phyloP scores from a whole-genome alignment of 2,113 vertebrate species.

The Aythya baeri region DNA sequence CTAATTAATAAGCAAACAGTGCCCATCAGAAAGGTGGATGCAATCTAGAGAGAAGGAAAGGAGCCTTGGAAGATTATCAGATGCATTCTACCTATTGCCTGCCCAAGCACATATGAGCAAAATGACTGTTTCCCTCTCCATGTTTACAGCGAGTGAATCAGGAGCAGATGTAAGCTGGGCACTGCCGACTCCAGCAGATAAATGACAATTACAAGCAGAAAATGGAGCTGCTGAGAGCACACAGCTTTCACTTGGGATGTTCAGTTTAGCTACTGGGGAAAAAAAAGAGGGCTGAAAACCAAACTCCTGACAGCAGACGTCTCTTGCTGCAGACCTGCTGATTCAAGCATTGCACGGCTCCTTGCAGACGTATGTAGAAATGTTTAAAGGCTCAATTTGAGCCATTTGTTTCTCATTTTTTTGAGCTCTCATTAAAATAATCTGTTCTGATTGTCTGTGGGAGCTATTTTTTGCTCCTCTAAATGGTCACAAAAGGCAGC shows the following conservation, averaged over 20 bases:
- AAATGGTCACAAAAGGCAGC: slow-evolving; percentile 12
- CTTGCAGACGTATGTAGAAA: neutral
- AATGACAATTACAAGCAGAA: slow-evolving; percentile 41
- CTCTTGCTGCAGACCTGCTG: slow-evolving; percentile 59
- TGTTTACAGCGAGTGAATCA: neutral
- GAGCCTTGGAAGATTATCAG: neutral
- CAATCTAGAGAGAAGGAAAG: neutral
- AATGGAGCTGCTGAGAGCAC: slow-evolving; percentile 19
- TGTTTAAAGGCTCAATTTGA: slow-evolving; percentile 64
- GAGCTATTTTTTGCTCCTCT: slow-evolving; percentile 73
- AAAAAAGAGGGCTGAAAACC: neutral
- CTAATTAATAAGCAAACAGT: neutral
- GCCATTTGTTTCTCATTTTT: slow-evolving; percentile 72
- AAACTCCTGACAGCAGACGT: neutral
- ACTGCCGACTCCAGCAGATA: slow-evolving; percentile 22
- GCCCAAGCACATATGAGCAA: neutral
- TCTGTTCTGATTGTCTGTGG: slow-evolving; percentile 76
- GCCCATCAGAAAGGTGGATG: neutral
- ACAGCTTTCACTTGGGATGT: neutral
- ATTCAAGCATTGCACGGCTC: slow-evolving; percentile 20
- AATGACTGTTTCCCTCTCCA: neutral
- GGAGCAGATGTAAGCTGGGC: slow-evolving; percentile 56
- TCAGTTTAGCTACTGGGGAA: neutral
- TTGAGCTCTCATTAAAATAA: slow-evolving; percentile 79
- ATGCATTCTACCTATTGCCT: neutral